Percentiles rank a stretch among this genome's conserved stretches.
Conservation (phyloP, 2,888 invertebrate genomes). For the Parnassius apollo region DNA sequence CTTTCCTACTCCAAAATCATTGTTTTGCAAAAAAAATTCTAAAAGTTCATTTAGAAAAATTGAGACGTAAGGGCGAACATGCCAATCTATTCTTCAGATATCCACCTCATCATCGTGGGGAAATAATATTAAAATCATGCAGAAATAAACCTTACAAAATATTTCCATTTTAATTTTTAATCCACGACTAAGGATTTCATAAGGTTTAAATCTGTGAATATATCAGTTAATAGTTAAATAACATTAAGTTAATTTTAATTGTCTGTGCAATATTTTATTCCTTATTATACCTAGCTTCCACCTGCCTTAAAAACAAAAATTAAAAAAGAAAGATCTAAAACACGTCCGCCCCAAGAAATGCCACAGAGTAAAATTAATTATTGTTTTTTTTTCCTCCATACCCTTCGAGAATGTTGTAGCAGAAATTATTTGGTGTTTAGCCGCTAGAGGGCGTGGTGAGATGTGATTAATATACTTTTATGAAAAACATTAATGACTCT, state of each 20-base stretch:
- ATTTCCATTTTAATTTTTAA: no score
- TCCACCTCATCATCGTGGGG: no score
- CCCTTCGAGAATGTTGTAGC: conserved; percentile 65
- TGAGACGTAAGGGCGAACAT: no score
- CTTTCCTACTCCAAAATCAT: no score
- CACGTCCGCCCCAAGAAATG: conserved; percentile 58
- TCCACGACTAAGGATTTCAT: no score
- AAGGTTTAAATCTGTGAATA: no score
- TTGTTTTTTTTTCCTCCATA: conserved; percentile 57
- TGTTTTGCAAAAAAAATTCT: no score
- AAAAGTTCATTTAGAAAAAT: no score
- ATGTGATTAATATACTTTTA: conserved; percentile 77
- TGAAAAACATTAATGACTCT: conserved; percentile 72
- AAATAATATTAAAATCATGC: no score
- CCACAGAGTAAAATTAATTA: conserved; percentile 74
- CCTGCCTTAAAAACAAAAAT: conserved; percentile 47
- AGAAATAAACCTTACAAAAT: no score
- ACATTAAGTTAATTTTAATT: conserved; percentile 27
- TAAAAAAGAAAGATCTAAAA: conserved; percentile 43
- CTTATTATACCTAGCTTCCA: conserved; percentile 53
- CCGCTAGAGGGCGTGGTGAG: conserved; percentile 69
- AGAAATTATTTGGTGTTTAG: conserved; percentile 79
- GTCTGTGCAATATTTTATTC: conserved; percentile 51
- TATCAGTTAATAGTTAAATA: no score
- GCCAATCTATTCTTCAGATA: no score